Evolutionary conservation across 2,113 vertebrate species (phyloP), one percentile per base, ranked within the genome.

Genomic region (Apeltes quadracus): DNA sequence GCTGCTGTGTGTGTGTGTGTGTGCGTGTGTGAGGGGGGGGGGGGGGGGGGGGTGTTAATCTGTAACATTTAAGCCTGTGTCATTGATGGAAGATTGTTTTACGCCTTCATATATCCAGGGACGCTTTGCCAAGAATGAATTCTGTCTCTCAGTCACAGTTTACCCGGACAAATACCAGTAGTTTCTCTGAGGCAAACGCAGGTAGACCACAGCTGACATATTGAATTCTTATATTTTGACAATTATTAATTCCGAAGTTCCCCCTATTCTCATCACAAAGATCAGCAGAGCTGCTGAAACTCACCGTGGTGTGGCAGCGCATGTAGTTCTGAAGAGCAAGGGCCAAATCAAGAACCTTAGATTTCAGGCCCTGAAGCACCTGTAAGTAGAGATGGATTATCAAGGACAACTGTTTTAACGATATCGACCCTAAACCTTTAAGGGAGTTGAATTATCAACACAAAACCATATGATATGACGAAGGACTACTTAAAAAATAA

Each of bases 321-420:
- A 95, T 66, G 81, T 92, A 93, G 12, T 44, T 90, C 90, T 95
- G 94, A 34, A 99, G 88, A 66, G 85, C 73, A n/a, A 63, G 77
- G 12, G 92, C 89, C 69, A 96, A 71, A 41, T 88, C 92, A 46
- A 92, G 32, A 5, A 81, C 82, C 1, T 87, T 91, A 7, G 93
- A 90, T 87, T 94, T 95, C 34, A 97, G 86, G 72, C 39, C 90
- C 63, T 90, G 92, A 65, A 93, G 85, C 78, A 90, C 73, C 97
- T 99, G 86, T 0, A 29, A 54, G 25, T 29, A 85, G 9, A 89
- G 32, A 67, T 18, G 20, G 15, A 69, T 57, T 1, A 65, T 59
- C 7, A 18, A 14, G 46, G 3, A 7, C 25, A 4, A 54, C 1
- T 55, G 11, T 55, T 61, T 72, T 5, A 39, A 27, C 1, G 59